Conservation (phyloP, 2,113 vertebrate genomes). For the Toxostoma redivivum region DNA sequence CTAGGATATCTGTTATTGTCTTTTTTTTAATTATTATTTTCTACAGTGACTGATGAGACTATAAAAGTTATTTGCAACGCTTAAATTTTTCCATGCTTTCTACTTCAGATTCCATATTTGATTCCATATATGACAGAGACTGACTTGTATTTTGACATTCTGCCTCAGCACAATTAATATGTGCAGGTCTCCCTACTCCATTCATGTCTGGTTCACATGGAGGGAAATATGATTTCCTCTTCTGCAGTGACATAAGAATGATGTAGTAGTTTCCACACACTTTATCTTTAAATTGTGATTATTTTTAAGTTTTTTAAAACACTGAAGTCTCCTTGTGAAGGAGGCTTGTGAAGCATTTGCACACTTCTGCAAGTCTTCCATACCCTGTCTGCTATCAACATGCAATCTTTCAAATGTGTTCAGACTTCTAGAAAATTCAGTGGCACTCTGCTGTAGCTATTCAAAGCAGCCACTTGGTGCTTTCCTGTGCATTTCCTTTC, state of each 20-base stretch:
- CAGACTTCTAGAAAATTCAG: not conserved
- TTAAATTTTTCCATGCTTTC: not conserved
- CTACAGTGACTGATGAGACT: not conserved
- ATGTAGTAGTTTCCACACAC: not conserved
- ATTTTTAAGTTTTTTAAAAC: not conserved
- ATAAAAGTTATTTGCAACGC: not conserved
- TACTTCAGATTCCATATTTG: not conserved
- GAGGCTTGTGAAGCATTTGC: not conserved
- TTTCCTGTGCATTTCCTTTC: not conserved
- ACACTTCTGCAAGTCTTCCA: not conserved
- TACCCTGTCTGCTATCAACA: not conserved
- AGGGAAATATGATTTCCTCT: not conserved
- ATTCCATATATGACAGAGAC: not conserved
- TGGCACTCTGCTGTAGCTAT: not conserved
- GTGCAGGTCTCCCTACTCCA: not conserved
- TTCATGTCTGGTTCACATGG: not conserved
- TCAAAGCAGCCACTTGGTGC: not conserved
- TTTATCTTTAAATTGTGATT: not conserved
- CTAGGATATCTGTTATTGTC: not conserved
- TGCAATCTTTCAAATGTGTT: not conserved
- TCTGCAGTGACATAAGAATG: not conserved
- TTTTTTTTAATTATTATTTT: not conserved
- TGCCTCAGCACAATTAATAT: not conserved
- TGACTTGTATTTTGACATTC: not conserved
- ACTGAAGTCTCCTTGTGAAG: not conserved